These are phyloP conservation scores for Drosophila sordidula DNA, from an alignment of 2,888 invertebrate species.

Conservation along the genomic window DNA sequence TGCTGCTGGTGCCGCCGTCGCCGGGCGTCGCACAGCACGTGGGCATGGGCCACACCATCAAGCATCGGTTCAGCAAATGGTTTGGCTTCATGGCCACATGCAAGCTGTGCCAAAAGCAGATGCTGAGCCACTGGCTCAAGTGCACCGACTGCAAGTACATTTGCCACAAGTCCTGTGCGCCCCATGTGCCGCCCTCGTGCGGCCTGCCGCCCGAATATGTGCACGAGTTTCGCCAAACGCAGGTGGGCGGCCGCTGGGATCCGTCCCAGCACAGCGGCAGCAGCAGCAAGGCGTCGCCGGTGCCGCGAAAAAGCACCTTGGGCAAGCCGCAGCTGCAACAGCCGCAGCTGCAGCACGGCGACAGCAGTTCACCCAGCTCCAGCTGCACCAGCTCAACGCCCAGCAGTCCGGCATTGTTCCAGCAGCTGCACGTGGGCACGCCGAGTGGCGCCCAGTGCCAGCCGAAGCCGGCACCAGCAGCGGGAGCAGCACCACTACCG, in stretches of 20 bases:
- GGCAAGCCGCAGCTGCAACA: slow-evolving; percentile 73
- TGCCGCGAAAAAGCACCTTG: slow-evolving; percentile 73
- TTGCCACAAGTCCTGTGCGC: slow-evolving; percentile 91
- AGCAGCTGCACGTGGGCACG: slow-evolving; percentile 66
- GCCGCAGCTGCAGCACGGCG: slow-evolving; percentile 85
- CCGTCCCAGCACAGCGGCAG: slow-evolving; percentile 41
- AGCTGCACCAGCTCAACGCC: slow-evolving; percentile 98
- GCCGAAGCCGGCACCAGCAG: slow-evolving; percentile 52
- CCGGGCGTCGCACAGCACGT: slow-evolving; percentile 91
- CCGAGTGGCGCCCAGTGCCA: slow-evolving; percentile 74
- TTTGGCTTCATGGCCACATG: slow-evolving; percentile 95
- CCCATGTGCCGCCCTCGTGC: slow-evolving; percentile 96
- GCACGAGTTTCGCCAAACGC: slow-evolving; percentile 91
- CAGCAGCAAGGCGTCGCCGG: slow-evolving; percentile 84
- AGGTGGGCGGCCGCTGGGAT: slow-evolving; percentile 82
- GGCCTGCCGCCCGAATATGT: slow-evolving; percentile 94
- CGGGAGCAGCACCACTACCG: slow-evolving; percentile 39
- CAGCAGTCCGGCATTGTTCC: slow-evolving; percentile 93
- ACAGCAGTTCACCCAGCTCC: slow-evolving; percentile 96
- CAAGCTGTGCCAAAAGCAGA: slow-evolving; percentile 95
- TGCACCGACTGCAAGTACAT: slow-evolving; percentile 98
- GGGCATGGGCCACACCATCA: slow-evolving; percentile 94
- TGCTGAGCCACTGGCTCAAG: slow-evolving; percentile 92
- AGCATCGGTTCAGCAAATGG: slow-evolving; percentile 95
- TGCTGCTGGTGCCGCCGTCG: slow-evolving; percentile 86